Evolutionary conservation across 2,888 invertebrate genomes (phyloP), one percentile per base, ranked within the genome.

Genomic region (Habrosyne pyritoides): DNA sequence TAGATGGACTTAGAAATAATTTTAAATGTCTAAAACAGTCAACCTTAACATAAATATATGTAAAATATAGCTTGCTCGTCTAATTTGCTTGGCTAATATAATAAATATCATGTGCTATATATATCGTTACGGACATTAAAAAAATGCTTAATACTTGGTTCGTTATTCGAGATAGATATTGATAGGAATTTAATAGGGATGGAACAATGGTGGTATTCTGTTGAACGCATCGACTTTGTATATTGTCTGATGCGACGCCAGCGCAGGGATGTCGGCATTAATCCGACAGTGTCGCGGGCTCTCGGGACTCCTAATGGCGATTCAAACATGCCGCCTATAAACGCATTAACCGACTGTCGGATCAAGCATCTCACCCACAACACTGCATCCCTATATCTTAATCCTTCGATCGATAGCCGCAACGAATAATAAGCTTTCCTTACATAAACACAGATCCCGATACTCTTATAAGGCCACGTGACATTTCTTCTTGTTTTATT

Each of bases 251-350:
- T 53, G 50, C 59, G 59, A 56, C 58, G 47, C 54, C 54, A 59
- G 61, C 64, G 63, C 60, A 59, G 61, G 61, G 63, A 70, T 64
- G 64, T 61, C 61, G 56, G 60, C 60, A 61, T 64, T 84, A 86
- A 86, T 85, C 81, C 73, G 77, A 72, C 73, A 68, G 66, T 68
- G 73, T 73, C 70, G 60, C 66, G 66, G 60, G 61, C 71, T 69
- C 70, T 55, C 55, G 67, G 68, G 71, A 64, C 65, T 62, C 65
- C 72, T 81, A 82, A 87, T 84, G 77, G 82, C 69, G 74, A 77
- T 76, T 82, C 81, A 89, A 88, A 87, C 80, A 77, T 64, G 72
- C 89, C 90, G 89, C 77, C 84, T 64, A 64, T 83, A 84, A 83
- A 83, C 81, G 76, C 79, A 86, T 88, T 89, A 89, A 70, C 73